phyloP scores from a whole-genome alignment of 2,888 invertebrate species.

The Melanostoma scalare region DNA sequence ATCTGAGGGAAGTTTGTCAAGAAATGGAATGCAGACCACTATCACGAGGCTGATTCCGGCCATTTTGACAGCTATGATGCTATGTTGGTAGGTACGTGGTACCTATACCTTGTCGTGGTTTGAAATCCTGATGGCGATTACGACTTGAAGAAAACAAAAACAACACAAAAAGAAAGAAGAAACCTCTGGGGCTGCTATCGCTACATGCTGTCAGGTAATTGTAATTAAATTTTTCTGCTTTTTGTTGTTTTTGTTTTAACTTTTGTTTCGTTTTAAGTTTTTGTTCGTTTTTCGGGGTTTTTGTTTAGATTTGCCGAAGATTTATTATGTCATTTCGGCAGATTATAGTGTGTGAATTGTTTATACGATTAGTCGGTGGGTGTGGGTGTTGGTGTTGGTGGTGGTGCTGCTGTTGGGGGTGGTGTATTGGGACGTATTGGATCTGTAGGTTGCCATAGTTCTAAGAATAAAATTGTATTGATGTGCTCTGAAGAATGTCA shows the following conservation, averaged over 20 bases:
- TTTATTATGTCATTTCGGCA: slow-evolving; percentile 73
- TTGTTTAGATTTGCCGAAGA: slow-evolving; percentile 71
- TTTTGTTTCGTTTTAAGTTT: slow-evolving; percentile 53
- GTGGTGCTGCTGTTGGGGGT: neutral
- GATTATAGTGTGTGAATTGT: slow-evolving; percentile 72
- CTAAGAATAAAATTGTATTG: slow-evolving; percentile 61
- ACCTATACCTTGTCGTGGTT: slow-evolving; percentile 1
- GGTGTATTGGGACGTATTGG: neutral
- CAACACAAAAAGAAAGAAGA: too few relatives aligned
- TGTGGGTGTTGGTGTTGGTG: slow-evolving; percentile 32
- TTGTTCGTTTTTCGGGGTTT: slow-evolving; percentile 45
- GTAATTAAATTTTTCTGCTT: slow-evolving; percentile 48
- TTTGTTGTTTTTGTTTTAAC: slow-evolving; percentile 13
- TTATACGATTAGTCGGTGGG: slow-evolving; percentile 42
- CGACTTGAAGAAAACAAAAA: slow-evolving; percentile 19
- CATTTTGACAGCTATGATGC: slow-evolving; percentile 23
- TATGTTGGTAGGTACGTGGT: neutral
- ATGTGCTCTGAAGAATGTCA: slow-evolving; percentile 71
- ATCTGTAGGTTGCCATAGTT: slow-evolving; percentile 28
- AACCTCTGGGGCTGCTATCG: neutral
- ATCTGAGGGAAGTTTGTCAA: slow-evolving; percentile 66
- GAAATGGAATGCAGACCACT: slow-evolving; percentile 39
- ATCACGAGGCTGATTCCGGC: slow-evolving; percentile 6
- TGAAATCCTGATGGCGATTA: slow-evolving; percentile 1
- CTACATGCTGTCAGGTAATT: slow-evolving; percentile 68